Evolutionary conservation across 2,888 invertebrate species (phyloP).

Genomic region (Ophion slaviceki): DNA sequence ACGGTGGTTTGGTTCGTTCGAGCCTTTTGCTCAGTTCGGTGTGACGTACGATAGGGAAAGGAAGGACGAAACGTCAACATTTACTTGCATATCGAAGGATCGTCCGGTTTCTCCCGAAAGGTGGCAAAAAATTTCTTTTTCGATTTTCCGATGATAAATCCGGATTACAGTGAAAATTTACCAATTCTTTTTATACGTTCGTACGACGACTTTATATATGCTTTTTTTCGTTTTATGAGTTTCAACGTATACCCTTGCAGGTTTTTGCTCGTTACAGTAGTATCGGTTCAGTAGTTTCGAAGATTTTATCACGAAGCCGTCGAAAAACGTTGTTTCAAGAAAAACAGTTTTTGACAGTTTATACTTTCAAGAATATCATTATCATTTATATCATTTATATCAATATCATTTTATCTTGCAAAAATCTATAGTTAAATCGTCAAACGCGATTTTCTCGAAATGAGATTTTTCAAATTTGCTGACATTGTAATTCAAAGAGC

Average conservation of each 20-base stretch:
- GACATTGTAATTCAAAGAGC: no score
- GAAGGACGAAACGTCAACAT: not conserved
- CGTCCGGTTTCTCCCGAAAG: not conserved
- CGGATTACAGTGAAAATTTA: not conserved
- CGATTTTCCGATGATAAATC: not conserved
- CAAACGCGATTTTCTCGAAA: no score
- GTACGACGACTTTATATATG: not conserved
- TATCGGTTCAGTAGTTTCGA: no score
- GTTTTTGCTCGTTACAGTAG: no score
- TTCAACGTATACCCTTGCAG: not conserved
- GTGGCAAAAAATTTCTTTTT: not conserved
- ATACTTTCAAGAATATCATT: no score
- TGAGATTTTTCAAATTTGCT: no score
- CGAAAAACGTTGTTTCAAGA: no score
- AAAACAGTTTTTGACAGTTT: no score
- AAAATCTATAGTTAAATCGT: no score
- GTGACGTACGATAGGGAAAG: not conserved
- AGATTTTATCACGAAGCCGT: no score
- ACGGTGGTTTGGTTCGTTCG: not conserved
- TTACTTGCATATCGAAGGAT: not conserved
- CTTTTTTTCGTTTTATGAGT: not conserved
- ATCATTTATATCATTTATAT: no score
- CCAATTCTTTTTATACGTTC: not conserved
- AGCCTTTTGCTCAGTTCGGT: not conserved
- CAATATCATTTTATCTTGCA: no score